Evolutionary conservation across 2,888 invertebrate genomes (phyloP).

Genomic region (Amorpha juglandis): DNA sequence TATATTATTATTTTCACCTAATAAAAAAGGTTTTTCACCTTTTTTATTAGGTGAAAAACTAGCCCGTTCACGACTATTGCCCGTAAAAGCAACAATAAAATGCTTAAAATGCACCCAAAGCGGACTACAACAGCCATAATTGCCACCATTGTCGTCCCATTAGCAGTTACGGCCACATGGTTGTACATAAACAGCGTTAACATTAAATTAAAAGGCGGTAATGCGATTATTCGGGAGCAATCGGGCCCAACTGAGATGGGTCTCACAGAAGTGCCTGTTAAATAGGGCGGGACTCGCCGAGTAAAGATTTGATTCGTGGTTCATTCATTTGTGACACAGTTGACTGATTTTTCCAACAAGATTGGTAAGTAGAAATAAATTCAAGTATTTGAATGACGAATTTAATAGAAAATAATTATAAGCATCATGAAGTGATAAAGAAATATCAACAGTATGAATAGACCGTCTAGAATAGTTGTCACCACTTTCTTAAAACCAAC

Average conservation of each 20-base stretch:
- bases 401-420: too few relatives aligned
- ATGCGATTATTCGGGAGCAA: conserved; percentile 13
- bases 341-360: too few relatives aligned
- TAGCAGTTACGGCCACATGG: conserved; percentile 14
- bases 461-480: too few relatives aligned
- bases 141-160: conserved; percentile 10
- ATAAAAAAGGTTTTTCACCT: too few relatives aligned
- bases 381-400: too few relatives aligned
- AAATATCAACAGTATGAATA: too few relatives aligned
- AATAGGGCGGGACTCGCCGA: not conserved
- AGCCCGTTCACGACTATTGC: not conserved
- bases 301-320: not conserved
- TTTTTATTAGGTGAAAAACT: too few relatives aligned
- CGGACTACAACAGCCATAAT: not conserved
- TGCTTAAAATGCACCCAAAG: not conserved
- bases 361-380: too few relatives aligned
- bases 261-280: not conserved
- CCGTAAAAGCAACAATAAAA: not conserved
- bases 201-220: conserved; percentile 26
- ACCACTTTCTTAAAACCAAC: too few relatives aligned
- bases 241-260: conserved; percentile 15
- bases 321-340: not conserved
- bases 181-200: conserved; percentile 23
- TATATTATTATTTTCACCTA: too few relatives aligned
- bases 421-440: too few relatives aligned